Percentiles rank a stretch among this genome's conserved stretches.
These are phyloP conservation scores for Synergus gifuensis DNA, from an alignment of 2,888 invertebrate genomes.

Conservation along the genomic window DNA sequence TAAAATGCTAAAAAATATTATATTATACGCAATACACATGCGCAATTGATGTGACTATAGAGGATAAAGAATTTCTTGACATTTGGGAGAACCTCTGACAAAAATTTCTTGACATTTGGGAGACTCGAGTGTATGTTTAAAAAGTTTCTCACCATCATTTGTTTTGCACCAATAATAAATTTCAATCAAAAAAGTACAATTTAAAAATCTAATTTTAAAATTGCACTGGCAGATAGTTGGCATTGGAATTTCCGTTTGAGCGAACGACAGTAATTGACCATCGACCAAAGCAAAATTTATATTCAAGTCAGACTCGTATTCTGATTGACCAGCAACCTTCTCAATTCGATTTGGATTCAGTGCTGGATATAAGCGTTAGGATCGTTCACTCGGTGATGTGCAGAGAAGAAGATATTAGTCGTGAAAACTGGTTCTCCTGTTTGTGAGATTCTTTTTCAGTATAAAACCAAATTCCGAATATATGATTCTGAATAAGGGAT, in stretches of 20 bases:
- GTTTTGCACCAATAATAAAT: not conserved
- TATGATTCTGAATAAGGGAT: not conserved
- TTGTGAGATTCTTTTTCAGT: not conserved
- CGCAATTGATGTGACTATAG: too few relatives aligned
- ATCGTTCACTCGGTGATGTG: constrained; percentile 23
- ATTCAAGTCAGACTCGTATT: constrained; percentile 34
- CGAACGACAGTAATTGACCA: constrained; percentile 28
- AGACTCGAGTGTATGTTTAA: too few relatives aligned
- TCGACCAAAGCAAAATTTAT: constrained; percentile 22
- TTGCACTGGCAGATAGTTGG: not conserved
- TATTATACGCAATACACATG: too few relatives aligned
- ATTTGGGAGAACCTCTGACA: too few relatives aligned
- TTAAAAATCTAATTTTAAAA: not conserved
- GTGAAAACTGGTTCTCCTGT: not conserved
- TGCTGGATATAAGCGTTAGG: constrained; percentile 33
- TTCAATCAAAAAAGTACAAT: not conserved
- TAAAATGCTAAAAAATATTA: too few relatives aligned
- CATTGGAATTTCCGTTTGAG: not conserved
- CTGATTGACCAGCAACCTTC: constrained; percentile 37
- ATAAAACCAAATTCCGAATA: not conserved
- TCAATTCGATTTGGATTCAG: constrained; percentile 26
- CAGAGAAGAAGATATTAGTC: constrained; percentile 21
- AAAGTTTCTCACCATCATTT: too few relatives aligned
- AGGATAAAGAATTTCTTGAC: too few relatives aligned
- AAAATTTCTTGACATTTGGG: too few relatives aligned